Evolutionary conservation across 2,888 invertebrate genomes (phyloP), one percentile per base, ranked within the genome.

Genomic region (Tyria jacobaeae): DNA sequence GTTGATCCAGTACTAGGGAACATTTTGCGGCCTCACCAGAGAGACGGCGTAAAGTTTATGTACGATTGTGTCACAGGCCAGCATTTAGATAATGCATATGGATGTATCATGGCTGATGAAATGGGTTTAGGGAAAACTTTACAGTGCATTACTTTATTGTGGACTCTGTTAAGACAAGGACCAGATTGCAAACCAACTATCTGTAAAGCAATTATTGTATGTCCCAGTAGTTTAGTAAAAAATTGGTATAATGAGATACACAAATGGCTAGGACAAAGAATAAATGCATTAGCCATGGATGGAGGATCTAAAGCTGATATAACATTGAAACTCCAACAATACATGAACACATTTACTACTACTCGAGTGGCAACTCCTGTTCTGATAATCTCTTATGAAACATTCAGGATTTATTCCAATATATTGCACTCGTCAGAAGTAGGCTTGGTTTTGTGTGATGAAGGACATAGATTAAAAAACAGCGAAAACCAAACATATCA

Each of bases 71-170:
- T 99, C 3, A 98, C 98, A 10, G 99, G 99, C 1, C 94, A 95
- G 44, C 97, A 98, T 80, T 98, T 99, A 74, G 96, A 97, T 62
- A 95, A 96, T 66, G 97, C 97, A 34, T 97, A 95, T 88, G 99
- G 99, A 0, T 99, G 99, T 81, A 99, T 99, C 52, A 99, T 99
- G 99, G 99, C 99, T 3, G 99, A 99, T 91, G 99, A 99, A 95
- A 99, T 99, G 99, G 99, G 95, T 78, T 94, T 99, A 39, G 99
- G 99, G 1, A 99, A 99, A 92, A 99, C 99, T 0, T 92, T 99
- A 12, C 99, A 99, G 87, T 99, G 99, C 87, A 99, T 99, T 61
- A 97, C 99, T 0, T 91, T 99, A 14, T 92, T 99, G 21, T 99
- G 99, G 99, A 99, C 99, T 0, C 89, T 99, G 25, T 88, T 99